These are phyloP conservation scores for Galagoides demidoff DNA, from an alignment of 2,797 vertebrate species.

Conservation along the genomic window DNA sequence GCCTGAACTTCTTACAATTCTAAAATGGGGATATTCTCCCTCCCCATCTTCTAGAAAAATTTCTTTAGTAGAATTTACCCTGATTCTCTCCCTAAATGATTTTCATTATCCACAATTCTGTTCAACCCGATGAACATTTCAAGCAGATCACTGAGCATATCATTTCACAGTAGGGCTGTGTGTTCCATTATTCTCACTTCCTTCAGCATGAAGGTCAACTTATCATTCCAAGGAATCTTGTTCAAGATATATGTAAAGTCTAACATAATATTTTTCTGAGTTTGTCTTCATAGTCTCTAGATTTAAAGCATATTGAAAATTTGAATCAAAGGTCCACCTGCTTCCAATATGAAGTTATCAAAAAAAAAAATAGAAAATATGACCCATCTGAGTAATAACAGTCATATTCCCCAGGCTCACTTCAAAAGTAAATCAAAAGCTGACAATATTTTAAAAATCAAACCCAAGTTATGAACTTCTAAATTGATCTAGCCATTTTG, in stretches of 20 bases:
- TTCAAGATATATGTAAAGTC: neutral
- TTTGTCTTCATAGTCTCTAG: neutral
- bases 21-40: neutral
- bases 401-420: neutral
- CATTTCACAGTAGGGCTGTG: neutral
- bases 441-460: neutral
- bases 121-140: neutral
- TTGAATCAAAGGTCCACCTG: neutral
- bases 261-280: neutral
- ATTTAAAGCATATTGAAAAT: neutral
- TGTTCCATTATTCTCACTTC: neutral
- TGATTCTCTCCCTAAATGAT: rapidly evolving
- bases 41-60: neutral
- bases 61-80: neutral
- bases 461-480: neutral
- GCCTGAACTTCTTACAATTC: neutral
- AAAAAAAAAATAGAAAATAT: neutral
- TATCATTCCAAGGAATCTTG: neutral
- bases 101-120: neutral
- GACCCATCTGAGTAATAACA: neutral
- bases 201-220: neutral
- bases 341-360: neutral
- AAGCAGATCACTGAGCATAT: neutral
- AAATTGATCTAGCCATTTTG: neutral
- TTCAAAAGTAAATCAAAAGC: neutral